Evolutionary conservation across 2,888 invertebrate genomes (phyloP), one percentile per base, ranked within the genome.

Genomic region (Aquatica leii): DNA sequence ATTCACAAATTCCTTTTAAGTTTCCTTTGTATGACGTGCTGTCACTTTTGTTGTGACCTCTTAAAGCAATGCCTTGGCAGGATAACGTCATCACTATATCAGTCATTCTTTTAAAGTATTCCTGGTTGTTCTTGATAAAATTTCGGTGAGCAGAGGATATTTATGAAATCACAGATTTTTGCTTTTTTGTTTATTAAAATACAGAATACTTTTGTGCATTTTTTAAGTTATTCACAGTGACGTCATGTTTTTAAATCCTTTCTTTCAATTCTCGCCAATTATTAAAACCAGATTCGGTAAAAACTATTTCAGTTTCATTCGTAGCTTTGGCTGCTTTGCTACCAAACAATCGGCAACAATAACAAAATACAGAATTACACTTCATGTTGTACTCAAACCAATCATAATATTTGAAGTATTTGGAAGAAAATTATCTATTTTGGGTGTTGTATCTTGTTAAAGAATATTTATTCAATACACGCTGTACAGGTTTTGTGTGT

Each of bases 71-170:
- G n/a, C n/a, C n/a, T 9, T 31, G 5, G 4, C 9, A 31, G 9
- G 9, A 9, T 31, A 31, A 31, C 31, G 31, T 31, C 31, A 31
- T 4, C 31, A 31, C 31, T 31, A 31, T 31, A 31, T 31, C 4
- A 31, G 31, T 31, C 31, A 31, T 31, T 37, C n/a, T 37, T 37
- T 8, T n/a, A 37, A 37, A 37, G 12, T 37, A n/a, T 31, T 31
- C 31, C 31, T 31, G 31, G 31, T 31, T 31, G 4, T 31, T 31
- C 37, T 37, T 37, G 8, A 37, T 37, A 37, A 37, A 37, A 37
- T 37, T 12, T 37, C 37, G 37, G 37, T 37, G 37, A 37, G 37
- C 37, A 37, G 37, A 37, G 37, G 37, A 37, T 37, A 37, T 37
- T 37, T 37, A 12, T 37, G 37, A 37, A 37, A 12, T 37, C 8